Percentiles rank a stretch among this genome's conserved stretches.
These are phyloP conservation scores for Amblyraja radiata DNA, from an alignment of 2,797 vertebrate genomes.

Conservation along the genomic window DNA sequence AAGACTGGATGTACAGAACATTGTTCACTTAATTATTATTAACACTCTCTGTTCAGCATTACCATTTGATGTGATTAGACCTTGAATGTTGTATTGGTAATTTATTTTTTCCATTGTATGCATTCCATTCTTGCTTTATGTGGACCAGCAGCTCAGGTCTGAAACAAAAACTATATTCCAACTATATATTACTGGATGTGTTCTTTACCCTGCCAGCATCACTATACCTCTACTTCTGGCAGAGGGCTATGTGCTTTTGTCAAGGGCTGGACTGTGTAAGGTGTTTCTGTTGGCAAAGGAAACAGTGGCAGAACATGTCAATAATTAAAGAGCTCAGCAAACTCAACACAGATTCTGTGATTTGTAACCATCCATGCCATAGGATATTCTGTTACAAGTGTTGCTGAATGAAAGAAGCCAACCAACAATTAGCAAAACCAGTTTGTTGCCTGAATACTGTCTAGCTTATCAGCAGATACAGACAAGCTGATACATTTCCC, in stretches of 20 bases:
- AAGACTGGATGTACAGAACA: background rate
- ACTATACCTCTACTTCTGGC: background rate
- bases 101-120: background rate
- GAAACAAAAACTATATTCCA: background rate
- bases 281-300: background rate
- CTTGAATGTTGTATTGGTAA: background rate
- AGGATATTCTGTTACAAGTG: background rate
- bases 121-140: background rate
- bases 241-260: background rate
- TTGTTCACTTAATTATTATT: background rate
- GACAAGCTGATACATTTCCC: background rate
- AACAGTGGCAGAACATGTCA: background rate
- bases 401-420: background rate
- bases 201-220: background rate
- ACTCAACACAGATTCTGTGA: background rate
- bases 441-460: background rate
- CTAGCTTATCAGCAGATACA: background rate
- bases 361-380: background rate
- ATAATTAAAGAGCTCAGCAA: background rate
- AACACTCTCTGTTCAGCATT: background rate
- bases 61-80: background rate
- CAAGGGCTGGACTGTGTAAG: background rate
- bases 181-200: no score
- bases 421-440: background rate
- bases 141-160: background rate